Conservation (phyloP, 2,113 vertebrate genomes). For the Mungos mungo region DNA sequence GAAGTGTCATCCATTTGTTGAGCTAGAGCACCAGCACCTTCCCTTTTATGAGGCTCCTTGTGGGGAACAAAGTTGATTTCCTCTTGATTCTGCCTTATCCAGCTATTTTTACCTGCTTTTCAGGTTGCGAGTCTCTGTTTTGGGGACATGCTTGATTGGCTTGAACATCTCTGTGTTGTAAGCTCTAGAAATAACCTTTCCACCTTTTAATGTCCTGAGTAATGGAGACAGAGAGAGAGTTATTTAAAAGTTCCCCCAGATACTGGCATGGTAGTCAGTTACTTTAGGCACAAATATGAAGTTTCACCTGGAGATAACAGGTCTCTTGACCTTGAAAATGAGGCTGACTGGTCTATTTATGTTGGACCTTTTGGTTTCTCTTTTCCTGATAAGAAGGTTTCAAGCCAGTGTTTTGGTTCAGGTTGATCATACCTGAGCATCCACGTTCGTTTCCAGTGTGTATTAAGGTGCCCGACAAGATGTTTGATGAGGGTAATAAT, state of each 20-base stretch:
- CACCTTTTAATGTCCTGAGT: neutral
- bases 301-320: neutral
- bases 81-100: neutral
- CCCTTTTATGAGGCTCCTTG: neutral
- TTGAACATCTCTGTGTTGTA: neutral
- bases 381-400: neutral
- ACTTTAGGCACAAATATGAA: neutral
- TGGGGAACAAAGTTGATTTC: neutral
- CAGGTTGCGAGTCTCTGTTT: neutral
- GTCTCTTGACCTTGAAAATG: neutral
- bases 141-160: neutral
- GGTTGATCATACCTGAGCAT: neutral
- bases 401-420: neutral
- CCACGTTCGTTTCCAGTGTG: neutral
- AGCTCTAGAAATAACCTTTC: neutral
- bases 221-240: neutral
- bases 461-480: neutral
- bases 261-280: neutral
- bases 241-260: neutral
- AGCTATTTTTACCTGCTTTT: conserved; percentile 49
- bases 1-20: neutral
- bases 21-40: neutral
- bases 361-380: neutral
- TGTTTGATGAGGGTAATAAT: neutral
- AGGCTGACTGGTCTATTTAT: neutral